Percentiles rank a stretch among this genome's conserved stretches.
Evolutionary conservation across 23 tunicate genomes (phyloP).

Genomic region (Halocynthia roretzi): DNA sequence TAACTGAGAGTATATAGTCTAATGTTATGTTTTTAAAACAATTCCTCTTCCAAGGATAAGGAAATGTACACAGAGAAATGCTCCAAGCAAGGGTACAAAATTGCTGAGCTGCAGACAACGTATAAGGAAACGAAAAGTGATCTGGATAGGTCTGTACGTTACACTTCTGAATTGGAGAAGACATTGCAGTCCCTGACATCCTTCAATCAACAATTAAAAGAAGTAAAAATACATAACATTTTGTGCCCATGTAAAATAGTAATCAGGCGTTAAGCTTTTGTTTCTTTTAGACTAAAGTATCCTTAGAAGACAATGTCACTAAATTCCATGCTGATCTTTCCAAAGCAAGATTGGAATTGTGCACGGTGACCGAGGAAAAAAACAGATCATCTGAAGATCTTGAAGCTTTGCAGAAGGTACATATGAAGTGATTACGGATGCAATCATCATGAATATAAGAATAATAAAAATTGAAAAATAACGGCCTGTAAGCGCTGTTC

Average conservation of each 20-base stretch:
- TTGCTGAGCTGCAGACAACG: conserved; percentile 43
- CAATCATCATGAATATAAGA: no score
- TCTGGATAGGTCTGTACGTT: conserved; percentile 43
- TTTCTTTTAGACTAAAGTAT: conserved; percentile 57
- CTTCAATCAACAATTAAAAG: conserved; percentile 52
- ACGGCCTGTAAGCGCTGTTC: no score
- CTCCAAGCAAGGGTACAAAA: conserved; percentile 38
- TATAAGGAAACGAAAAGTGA: conserved; percentile 46
- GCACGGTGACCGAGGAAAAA: conserved; percentile 51
- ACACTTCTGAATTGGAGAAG: conserved; percentile 66
- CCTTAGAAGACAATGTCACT: conserved; percentile 60
- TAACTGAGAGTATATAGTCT: no score
- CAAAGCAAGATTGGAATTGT: conserved; percentile 44
- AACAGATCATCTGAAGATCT: conserved; percentile 10
- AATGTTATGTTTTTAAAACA: neutral
- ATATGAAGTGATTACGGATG: neutral
- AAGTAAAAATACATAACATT: conserved; percentile 4
- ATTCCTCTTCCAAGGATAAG: conserved; percentile 27
- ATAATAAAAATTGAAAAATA: no score
- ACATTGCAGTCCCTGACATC: conserved; percentile 61
- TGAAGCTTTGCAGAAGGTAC: conserved; percentile 17
- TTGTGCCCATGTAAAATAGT: no score
- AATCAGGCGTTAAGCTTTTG: neutral
- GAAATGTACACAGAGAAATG: conserved; percentile 45
- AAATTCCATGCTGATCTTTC: conserved; percentile 68